Percentiles rank a stretch among this genome's conserved stretches.
phyloP scores from a whole-genome alignment of 2,113 vertebrate species.

The Xyrauchen texanus region DNA sequence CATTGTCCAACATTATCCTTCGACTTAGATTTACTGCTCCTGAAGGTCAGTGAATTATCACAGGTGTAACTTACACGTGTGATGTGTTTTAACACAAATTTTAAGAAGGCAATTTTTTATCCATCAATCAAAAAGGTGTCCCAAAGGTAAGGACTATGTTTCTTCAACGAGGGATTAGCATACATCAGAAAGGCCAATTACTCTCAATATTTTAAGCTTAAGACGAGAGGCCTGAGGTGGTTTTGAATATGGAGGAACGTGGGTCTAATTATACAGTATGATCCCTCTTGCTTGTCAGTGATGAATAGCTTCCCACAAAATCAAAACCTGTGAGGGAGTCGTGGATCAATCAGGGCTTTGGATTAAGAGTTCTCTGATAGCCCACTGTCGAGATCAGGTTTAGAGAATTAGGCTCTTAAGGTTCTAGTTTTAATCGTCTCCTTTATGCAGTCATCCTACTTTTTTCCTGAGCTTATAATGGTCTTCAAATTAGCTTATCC shows the following conservation, averaged over 20 bases:
- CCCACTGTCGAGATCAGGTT: conserved; percentile 58
- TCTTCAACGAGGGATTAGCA: conserved; percentile 29
- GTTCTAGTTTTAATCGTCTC: conserved; percentile 52
- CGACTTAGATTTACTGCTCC: background rate
- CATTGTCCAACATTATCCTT: background rate
- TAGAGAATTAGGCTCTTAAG: conserved; percentile 57
- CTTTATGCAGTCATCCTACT: conserved; percentile 46
- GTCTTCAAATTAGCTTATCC: conserved; percentile 37
- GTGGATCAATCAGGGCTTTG: conserved; percentile 69
- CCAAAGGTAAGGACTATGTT: background rate
- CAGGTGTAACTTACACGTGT: too few species aligned
- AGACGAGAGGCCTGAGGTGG: conserved; percentile 41
- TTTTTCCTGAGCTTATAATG: conserved; percentile 38
- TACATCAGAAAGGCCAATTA: conserved; percentile 46
- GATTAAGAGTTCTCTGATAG: conserved; percentile 72
- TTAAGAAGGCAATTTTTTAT: background rate
- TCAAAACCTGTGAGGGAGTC: conserved; percentile 62
- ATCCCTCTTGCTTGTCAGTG: conserved; percentile 65
- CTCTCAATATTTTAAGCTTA: conserved; percentile 35
- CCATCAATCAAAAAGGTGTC: background rate
- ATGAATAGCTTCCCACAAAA: conserved; percentile 59
- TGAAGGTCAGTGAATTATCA: background rate
- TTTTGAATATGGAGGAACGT: conserved; percentile 71
- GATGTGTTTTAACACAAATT: too few species aligned
- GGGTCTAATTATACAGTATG: conserved; percentile 69